Evolutionary conservation across 1,140 invertebrate species (phyloP).

Genomic region (Drosophila serrata): DNA sequence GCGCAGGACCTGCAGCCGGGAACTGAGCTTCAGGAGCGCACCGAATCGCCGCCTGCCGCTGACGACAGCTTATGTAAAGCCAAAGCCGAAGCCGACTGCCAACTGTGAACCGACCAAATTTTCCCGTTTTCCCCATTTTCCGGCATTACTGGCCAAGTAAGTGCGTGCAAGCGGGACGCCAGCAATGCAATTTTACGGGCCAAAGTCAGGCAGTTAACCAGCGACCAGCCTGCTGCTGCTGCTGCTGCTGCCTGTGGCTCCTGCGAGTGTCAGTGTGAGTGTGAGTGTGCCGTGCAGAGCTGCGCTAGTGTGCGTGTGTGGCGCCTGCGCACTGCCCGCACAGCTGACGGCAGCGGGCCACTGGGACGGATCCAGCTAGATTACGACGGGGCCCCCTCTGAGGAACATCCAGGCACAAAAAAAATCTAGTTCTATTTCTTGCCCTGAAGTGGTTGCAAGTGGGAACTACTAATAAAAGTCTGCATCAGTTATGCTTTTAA

Average conservation of each 20-base stretch:
- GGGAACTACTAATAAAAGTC: no score
- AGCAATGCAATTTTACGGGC: constrained; percentile 77
- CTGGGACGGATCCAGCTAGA: constrained; percentile 8
- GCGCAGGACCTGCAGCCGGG: constrained; percentile 80
- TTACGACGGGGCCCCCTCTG: not conserved
- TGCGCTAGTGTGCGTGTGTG: constrained; percentile 40
- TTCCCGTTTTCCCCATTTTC: constrained; percentile 53
- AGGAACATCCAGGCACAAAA: no score
- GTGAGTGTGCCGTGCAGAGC: constrained; percentile 13
- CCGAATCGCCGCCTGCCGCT: constrained; percentile 20
- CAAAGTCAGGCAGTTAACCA: constrained; percentile 66
- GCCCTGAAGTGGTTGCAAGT: no score
- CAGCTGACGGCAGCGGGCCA: constrained; percentile 45
- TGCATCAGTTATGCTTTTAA: not conserved
- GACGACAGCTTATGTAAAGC: constrained; percentile 81
- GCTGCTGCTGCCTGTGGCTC: constrained; percentile 34
- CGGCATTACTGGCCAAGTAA: constrained; percentile 68
- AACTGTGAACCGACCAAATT: constrained; percentile 9
- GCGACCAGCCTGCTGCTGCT: constrained; percentile 32
- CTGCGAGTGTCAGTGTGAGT: not conserved
- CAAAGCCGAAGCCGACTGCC: constrained; percentile 48
- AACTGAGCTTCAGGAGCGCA: constrained; percentile 62
- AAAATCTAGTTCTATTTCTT: no score
- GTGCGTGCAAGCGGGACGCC: constrained; percentile 65
- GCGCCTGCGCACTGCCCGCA: constrained; percentile 51